Base-by-base conservation (phyloP, 2,888 invertebrate species). In the Pyrocoelia pectoralis region DNA sequence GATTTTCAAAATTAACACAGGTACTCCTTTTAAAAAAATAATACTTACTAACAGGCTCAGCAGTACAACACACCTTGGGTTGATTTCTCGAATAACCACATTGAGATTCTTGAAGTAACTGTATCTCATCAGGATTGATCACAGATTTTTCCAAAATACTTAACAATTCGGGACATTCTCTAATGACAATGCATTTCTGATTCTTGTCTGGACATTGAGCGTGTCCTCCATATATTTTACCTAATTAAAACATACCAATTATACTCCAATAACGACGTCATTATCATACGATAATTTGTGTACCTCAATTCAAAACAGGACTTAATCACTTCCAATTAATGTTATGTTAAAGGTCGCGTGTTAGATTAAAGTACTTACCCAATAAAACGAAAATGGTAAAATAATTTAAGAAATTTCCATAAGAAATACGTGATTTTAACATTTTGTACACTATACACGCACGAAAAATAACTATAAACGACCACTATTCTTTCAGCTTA, bases 131-230 rank as follows among this genome's bases (percentile, higher is more conserved):
- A 8, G 43, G 43, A 13, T 43, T 43, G 13, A 43, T 43, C 9
- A 43, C 15, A 43, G 2, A 1, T 43, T 43, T 13, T 43, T 43
- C 43, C 15, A 43, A 14, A 14, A 43, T 43, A 43, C 43, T 14
- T 13, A 14, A 43, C 14, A 43, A 14, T 8, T 9, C 14, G 2
- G 43, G 43, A 43, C 43, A 43, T 8, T 43, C 15, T 43, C 43
- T 43, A 4, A 43, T 43, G 13, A 12, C n/a, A 12, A 43, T 43
- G 43, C 43, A 43, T n/a, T n/a, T n/a, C n/a, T n/a, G n/a, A n/a
- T n/a, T n/a, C n/a, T n/a, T n/a, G 15, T 43, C 15, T 14, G 43
- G 43, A 43, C 43, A 43, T 43, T 43, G 43, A n/a, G 43, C 43
- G 43, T 1, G 8, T 15, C 13, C 43, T 14, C 15, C 43, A 6